Conservation (phyloP, 2,113 vertebrate genomes). For the Gracilinanus agilis region DNA sequence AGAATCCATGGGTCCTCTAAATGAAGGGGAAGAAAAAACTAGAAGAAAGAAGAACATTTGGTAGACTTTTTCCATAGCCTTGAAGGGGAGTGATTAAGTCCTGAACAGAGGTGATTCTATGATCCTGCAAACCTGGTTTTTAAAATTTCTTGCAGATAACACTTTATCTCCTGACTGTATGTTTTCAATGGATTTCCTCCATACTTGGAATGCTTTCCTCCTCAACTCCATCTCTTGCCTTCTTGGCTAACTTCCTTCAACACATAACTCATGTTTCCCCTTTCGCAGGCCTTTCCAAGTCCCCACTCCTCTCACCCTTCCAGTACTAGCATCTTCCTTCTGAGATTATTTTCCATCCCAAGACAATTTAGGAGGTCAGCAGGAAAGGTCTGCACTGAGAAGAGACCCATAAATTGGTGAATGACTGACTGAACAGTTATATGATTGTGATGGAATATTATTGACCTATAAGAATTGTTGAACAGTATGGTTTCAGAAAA, state of each 20-base stretch:
- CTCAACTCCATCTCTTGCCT: not conserved
- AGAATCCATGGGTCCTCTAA: too few relatives aligned
- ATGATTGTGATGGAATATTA: not conserved
- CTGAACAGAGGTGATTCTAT: not conserved
- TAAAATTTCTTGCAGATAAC: not conserved
- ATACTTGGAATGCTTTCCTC: not conserved
- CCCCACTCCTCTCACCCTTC: not conserved
- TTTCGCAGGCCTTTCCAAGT: not conserved
- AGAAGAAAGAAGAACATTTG: not conserved
- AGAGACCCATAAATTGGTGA: not conserved
- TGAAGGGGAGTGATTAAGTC: not conserved
- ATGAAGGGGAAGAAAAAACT: not conserved
- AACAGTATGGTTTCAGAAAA: not conserved
- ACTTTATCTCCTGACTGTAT: not conserved
- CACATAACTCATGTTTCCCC: not conserved
- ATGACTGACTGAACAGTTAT: not conserved
- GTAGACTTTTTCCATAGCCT: not conserved
- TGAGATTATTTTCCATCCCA: too few relatives aligned
- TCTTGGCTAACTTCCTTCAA: not conserved
- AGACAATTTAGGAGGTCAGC: too few relatives aligned
- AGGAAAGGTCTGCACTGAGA: too few relatives aligned
- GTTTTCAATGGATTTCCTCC: not conserved
- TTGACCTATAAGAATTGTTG: not conserved
- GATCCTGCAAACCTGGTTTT: not conserved
- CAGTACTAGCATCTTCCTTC: not conserved